These are phyloP conservation scores for Hypsibius dujardini DNA, from an alignment of 1,140 invertebrate species.

Conservation along the genomic window DNA sequence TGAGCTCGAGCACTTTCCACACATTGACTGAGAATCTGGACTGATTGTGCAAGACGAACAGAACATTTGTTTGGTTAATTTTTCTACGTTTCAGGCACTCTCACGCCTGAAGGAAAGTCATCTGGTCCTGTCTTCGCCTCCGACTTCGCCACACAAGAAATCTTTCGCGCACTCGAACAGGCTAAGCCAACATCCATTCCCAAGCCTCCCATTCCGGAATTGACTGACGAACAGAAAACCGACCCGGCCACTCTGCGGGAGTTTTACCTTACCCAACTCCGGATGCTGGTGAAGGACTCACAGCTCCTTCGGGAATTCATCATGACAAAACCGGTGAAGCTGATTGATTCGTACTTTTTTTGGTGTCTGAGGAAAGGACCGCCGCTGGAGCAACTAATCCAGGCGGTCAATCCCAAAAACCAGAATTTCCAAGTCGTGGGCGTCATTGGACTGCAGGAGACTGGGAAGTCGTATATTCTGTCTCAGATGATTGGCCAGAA, in stretches of 20 bases:
- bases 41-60: too few relatives aligned
- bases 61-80: too few relatives aligned
- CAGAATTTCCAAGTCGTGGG: not conserved
- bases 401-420: not conserved
- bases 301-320: not conserved
- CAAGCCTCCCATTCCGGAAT: not conserved
- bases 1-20: too few relatives aligned
- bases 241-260: constrained; percentile 9
- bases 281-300: not conserved
- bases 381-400: not conserved
- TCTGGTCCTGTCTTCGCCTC: constrained; percentile 8
- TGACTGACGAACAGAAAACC: constrained; percentile 5
- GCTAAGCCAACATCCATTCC: constrained; percentile 2
- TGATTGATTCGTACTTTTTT: constrained; percentile 12
- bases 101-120: too few relatives aligned
- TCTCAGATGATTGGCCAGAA: not conserved
- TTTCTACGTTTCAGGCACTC: too few relatives aligned
- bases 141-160: constrained; percentile 7
- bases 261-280: not conserved
- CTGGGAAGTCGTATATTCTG: not conserved
- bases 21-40: too few relatives aligned
- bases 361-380: constrained; percentile 8
- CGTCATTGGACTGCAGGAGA: constrained; percentile 2
- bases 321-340: not conserved
- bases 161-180: constrained; percentile 8